Conservation (phyloP, 2,888 invertebrate genomes). For the Helicoverpa assulta region DNA sequence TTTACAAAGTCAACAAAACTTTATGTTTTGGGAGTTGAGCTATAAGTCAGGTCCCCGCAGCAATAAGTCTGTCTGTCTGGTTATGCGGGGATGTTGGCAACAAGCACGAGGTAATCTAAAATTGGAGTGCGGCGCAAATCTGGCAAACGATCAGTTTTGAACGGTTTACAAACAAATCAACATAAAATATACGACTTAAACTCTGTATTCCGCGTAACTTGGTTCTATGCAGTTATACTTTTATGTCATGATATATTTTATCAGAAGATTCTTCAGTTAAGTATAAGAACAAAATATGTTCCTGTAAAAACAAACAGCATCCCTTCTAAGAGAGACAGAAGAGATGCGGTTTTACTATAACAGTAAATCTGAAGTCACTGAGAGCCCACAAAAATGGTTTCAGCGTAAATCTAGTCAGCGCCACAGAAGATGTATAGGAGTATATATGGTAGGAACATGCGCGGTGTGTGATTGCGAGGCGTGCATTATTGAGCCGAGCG, state of each 20-base stretch:
- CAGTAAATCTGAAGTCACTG: too few species aligned
- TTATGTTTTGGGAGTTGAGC: background rate
- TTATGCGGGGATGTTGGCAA: background rate
- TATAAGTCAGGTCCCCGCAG: conserved; percentile 12
- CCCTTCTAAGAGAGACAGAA: too few species aligned
- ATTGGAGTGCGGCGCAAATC: background rate
- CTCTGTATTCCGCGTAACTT: background rate
- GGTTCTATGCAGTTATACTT: background rate
- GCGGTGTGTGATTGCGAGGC: conserved; percentile 42
- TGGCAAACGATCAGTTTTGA: background rate
- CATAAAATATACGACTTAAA: background rate
- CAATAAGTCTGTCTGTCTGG: background rate
- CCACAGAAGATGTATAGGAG: conserved; percentile 23
- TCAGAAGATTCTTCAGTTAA: background rate
- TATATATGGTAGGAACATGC: conserved; percentile 16
- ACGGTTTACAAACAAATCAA: background rate
- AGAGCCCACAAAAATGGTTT: too few species aligned
- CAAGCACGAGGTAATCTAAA: background rate
- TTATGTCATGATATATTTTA: background rate
- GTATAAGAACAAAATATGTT: too few species aligned
- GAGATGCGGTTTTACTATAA: too few species aligned
- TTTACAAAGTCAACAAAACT: conserved; percentile 31
- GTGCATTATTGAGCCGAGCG: conserved; percentile 57
- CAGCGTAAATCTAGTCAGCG: conserved; percentile 20
- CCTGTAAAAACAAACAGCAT: too few species aligned